A percentile compares a stretch with the other conserved stretches of the same genome.
Evolutionary conservation across 2,113 vertebrate genomes (phyloP).

Genomic region (Seriola aureovittata): DNA sequence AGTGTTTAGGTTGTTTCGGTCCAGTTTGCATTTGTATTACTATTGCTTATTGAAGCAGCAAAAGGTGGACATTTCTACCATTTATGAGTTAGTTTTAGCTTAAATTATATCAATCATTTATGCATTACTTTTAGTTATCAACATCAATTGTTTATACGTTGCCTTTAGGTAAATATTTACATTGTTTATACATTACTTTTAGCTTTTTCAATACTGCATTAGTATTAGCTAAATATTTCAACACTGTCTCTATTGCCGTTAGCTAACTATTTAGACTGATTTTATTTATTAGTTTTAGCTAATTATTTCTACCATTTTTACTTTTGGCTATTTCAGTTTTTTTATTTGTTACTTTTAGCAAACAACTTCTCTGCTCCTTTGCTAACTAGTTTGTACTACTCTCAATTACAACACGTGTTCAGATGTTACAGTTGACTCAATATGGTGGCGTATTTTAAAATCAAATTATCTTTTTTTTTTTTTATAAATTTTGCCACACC

Average conservation of each 20-base stretch:
- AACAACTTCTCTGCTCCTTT: background rate
- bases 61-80: background rate
- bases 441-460: background rate
- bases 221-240: background rate
- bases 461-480: background rate
- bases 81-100: background rate
- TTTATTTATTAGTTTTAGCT: background rate
- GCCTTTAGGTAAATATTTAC: background rate
- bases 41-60: background rate
- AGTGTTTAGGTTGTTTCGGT: background rate
- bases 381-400: background rate
- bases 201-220: background rate
- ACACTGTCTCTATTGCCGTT: no score
- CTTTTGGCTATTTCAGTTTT: no score
- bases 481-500: no score
- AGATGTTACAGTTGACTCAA: no score
- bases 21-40: background rate
- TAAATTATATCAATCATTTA: no score
- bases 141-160: no score
- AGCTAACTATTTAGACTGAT: no score
- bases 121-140: no score
- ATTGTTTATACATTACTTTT: no score
- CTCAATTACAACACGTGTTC: background rate
- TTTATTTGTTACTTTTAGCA: no score
- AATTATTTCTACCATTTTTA: background rate